A percentile compares a stretch with the other conserved stretches of the same genome.
phyloP scores from a whole-genome alignment of 2,888 invertebrate species.

The Catocala sponsa region DNA sequence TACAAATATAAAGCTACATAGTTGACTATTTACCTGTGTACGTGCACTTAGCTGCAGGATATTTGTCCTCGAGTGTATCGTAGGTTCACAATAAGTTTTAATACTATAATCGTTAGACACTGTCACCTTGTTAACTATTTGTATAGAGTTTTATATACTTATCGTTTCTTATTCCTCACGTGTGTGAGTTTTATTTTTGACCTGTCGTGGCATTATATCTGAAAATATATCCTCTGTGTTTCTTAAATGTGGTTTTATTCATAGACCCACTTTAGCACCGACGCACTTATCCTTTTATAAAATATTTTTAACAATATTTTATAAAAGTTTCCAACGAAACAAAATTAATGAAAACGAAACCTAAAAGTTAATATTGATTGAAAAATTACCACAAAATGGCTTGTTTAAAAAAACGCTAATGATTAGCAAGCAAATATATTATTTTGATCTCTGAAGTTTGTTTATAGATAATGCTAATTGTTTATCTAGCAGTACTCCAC shows the following conservation, averaged over 20 bases:
- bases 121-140: conserved; percentile 86
- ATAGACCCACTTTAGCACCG: no score
- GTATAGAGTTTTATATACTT: conserved; percentile 85
- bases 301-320: neutral
- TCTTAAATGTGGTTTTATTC: conserved; percentile 64
- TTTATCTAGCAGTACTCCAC: conserved; percentile 28
- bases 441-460: conserved; percentile 36
- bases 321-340: no score
- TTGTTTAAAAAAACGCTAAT: conserved; percentile 7
- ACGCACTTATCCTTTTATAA: neutral
- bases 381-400: neutral
- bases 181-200: conserved; percentile 83
- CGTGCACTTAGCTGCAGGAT: neutral
- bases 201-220: conserved; percentile 86
- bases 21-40: neutral
- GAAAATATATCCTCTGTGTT: conserved; percentile 87
- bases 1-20: conserved; percentile 6
- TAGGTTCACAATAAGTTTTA: conserved; percentile 44
- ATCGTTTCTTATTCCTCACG: conserved; percentile 82
- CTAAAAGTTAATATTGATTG: no score
- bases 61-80: conserved; percentile 45
- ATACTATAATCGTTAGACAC: conserved; percentile 60
- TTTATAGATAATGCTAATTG: conserved; percentile 40
- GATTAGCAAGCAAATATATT: conserved; percentile 37
- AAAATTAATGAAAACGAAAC: no score